Evolutionary conservation across 2,888 invertebrate species (phyloP).

Genomic region (Eupithecia abbreviata): DNA sequence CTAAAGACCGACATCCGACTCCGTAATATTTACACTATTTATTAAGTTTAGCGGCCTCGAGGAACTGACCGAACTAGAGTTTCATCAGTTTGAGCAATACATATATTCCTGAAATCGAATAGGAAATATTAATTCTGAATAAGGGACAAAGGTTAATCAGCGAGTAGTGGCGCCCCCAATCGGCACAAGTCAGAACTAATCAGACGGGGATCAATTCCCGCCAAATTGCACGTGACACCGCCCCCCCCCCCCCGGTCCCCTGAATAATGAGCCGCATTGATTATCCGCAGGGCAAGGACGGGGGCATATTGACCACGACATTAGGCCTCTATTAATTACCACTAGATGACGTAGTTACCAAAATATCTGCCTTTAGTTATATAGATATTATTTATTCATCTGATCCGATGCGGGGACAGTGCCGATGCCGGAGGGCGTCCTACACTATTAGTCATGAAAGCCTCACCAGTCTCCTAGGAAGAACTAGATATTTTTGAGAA

Average conservation of each 20-base stretch:
- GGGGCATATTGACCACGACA: conserved; percentile 10
- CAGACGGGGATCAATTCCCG: conserved; percentile 26
- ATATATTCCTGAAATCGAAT: background rate
- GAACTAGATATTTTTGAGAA: too few relatives aligned
- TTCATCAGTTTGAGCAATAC: background rate
- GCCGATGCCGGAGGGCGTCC: too few relatives aligned
- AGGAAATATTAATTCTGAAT: background rate
- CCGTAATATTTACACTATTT: too few relatives aligned
- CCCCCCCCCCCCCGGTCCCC: conserved; percentile 6
- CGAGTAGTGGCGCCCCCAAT: conserved; percentile 14
- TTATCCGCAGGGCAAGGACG: conserved; percentile 14
- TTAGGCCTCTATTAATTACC: background rate
- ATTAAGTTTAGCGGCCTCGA: too few relatives aligned
- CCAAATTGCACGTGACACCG: conserved; percentile 27
- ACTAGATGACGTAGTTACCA: background rate
- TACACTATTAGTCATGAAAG: too few relatives aligned
- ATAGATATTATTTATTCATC: background rate
- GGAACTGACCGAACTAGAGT: too few relatives aligned
- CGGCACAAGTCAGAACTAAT: conserved; percentile 35
- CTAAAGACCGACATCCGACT: too few relatives aligned
- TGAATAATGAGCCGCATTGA: conserved; percentile 35
- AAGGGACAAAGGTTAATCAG: conserved; percentile 6
- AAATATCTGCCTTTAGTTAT: background rate
- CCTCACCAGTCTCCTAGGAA: too few relatives aligned
- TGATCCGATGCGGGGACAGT: background rate